These are phyloP conservation scores for Microcebus ravelobensis DNA, from an alignment of 2,113 vertebrate species.

Conservation along the genomic window DNA sequence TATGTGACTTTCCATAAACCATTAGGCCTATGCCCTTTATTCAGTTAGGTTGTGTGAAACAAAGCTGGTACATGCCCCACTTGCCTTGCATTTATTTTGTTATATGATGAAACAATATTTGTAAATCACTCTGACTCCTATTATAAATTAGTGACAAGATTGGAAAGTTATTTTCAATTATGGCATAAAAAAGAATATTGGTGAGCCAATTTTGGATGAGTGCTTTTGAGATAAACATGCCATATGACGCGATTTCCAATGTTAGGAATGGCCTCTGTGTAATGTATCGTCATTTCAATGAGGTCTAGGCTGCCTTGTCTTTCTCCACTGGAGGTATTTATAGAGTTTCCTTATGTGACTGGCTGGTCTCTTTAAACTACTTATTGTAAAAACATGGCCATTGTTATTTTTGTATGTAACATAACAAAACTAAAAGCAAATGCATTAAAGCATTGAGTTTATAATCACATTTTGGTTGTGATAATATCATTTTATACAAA, in stretches of 20 bases:
- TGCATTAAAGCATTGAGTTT: not conserved
- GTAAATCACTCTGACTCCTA: not conserved
- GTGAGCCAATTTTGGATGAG: not conserved
- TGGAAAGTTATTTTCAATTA: not conserved
- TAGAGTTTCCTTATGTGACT: conserved; percentile 43
- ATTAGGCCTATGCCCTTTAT: conserved; percentile 31
- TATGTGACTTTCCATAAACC: conserved; percentile 58
- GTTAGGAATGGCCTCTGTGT: not conserved
- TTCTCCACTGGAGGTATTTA: conserved; percentile 48
- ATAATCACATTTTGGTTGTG: not conserved
- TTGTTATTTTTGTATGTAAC: conserved; percentile 21
- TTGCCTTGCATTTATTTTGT: not conserved
- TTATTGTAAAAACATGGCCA: not conserved
- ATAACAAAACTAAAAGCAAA: conserved; percentile 11
- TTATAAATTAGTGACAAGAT: not conserved
- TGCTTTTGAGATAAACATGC: not conserved
- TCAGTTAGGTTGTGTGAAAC: conserved; percentile 27
- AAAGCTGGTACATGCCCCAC: not conserved
- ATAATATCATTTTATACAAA: not conserved
- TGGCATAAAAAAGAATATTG: not conserved
- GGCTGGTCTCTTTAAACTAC: not conserved
- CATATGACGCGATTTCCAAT: not conserved
- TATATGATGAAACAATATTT: not conserved
- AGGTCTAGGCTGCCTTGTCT: not conserved
- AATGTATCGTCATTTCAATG: not conserved